phyloP scores from a whole-genome alignment of 2,888 invertebrate species.

The Nesidiocoris tenuis region DNA sequence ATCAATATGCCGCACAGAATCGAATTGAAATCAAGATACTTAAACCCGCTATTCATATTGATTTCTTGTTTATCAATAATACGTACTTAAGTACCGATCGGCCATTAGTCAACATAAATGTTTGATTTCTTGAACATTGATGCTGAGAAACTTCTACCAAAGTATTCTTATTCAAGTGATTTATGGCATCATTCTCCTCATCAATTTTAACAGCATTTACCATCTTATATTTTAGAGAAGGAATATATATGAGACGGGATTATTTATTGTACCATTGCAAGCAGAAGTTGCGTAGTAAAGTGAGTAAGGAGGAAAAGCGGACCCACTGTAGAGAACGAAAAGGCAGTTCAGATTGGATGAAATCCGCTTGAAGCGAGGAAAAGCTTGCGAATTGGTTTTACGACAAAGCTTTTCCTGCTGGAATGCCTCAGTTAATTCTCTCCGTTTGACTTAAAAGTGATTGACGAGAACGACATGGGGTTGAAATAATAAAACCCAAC shows the following conservation, averaged over 20 bases:
- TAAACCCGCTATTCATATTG: too few species aligned
- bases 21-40: too few species aligned
- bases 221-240: background rate
- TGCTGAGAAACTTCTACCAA: too few species aligned
- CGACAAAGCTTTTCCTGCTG: background rate
- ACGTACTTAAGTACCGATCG: too few species aligned
- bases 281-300: background rate
- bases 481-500: background rate
- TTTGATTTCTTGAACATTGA: too few species aligned
- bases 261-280: background rate
- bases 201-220: too few species aligned
- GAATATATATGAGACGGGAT: background rate
- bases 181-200: too few species aligned
- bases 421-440: background rate
- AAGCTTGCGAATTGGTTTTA: background rate
- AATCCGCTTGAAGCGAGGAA: background rate
- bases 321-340: background rate
- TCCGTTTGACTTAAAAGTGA: background rate
- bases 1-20: too few species aligned
- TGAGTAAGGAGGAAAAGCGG: background rate
- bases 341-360: background rate
- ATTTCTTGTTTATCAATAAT: too few species aligned
- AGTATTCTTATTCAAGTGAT: too few species aligned
- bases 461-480: background rate
- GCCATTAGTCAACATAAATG: too few species aligned